Evolutionary conservation across 2,797 vertebrate species (phyloP).

Genomic region (Hapalemur alaotrensis): DNA sequence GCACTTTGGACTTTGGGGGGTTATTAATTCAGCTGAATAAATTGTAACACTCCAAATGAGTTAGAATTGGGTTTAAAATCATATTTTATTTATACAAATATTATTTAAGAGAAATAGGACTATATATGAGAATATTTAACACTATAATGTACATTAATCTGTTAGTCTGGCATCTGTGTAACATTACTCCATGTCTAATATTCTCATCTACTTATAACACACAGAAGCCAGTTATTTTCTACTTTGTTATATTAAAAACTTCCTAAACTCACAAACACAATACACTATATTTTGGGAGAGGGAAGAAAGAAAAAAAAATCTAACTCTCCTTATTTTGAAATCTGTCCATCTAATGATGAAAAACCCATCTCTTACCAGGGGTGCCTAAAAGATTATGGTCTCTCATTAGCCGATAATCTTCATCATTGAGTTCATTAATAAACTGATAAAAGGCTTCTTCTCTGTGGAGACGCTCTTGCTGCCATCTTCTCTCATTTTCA

Average conservation of each 20-base stretch:
- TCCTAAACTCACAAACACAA: slow-evolving; percentile 20
- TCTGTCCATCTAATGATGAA: neutral
- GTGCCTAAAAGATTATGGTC: slow-evolving; percentile 96
- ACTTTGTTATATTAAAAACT: slow-evolving; percentile 11
- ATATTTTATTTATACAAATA: slow-evolving; percentile 34
- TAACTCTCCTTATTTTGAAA: slow-evolving; percentile 16
- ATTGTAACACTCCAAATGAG: neutral
- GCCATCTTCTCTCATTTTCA: slow-evolving; percentile 91
- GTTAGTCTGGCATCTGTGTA: neutral
- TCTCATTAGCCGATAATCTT: slow-evolving; percentile 97
- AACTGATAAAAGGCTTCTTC: slow-evolving; percentile 99
- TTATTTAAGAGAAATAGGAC: slow-evolving; percentile 5
- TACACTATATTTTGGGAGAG: neutral
- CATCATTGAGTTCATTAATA: slow-evolving; percentile 95
- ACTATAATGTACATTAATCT: neutral
- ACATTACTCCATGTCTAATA: neutral
- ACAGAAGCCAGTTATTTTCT: neutral
- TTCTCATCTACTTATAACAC: slow-evolving; percentile 17
- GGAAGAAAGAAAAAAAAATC: neutral
- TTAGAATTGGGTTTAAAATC: slow-evolving; percentile 1
- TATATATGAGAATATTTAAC: neutral
- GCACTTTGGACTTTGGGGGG: neutral
- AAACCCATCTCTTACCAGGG: slow-evolving; percentile 87
- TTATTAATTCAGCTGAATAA: slow-evolving; percentile 37
- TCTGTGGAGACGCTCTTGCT: slow-evolving; percentile 95